Conservation (phyloP, 2,113 vertebrate genomes). For the Girardinichthys multiradiatus region DNA sequence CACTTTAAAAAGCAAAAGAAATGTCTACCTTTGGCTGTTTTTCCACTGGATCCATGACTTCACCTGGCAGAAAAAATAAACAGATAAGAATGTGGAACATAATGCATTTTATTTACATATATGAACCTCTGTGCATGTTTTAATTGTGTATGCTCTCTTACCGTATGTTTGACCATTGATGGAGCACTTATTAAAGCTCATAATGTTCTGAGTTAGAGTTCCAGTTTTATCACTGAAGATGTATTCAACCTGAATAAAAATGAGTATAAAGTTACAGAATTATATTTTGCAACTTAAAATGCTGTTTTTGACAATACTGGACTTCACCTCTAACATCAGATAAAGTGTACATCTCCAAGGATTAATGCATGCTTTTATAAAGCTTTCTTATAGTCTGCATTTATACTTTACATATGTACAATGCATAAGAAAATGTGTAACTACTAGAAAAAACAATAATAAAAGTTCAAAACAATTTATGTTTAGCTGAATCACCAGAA, state of each 20-base stretch:
- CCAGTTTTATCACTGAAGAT: slow-evolving; percentile 95
- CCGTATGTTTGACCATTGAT: slow-evolving; percentile 87
- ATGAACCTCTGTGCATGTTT: background rate
- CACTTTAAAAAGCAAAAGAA: background rate
- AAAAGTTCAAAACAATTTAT: background rate
- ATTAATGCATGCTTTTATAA: background rate
- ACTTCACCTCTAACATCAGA: background rate
- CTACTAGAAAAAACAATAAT: background rate
- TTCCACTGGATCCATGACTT: slow-evolving; percentile 81
- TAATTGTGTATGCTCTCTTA: slow-evolving; percentile 46
- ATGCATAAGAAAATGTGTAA: background rate
- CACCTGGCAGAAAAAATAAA: slow-evolving; percentile 77
- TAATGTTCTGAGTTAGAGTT: slow-evolving; percentile 95
- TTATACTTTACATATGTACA: background rate
- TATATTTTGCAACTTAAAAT: background rate
- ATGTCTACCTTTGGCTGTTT: slow-evolving; percentile 77
- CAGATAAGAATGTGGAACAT: background rate
- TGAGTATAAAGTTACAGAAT: background rate
- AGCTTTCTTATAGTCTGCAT: background rate
- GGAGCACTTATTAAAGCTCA: slow-evolving; percentile 95
- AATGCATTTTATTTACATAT: background rate
- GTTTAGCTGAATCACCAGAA: background rate
- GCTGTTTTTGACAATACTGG: background rate
- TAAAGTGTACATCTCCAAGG: too few relatives aligned
- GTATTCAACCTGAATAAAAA: slow-evolving; percentile 85